phyloP scores from a whole-genome alignment of 2,888 invertebrate species.

The Neoitamus cyanurus region DNA sequence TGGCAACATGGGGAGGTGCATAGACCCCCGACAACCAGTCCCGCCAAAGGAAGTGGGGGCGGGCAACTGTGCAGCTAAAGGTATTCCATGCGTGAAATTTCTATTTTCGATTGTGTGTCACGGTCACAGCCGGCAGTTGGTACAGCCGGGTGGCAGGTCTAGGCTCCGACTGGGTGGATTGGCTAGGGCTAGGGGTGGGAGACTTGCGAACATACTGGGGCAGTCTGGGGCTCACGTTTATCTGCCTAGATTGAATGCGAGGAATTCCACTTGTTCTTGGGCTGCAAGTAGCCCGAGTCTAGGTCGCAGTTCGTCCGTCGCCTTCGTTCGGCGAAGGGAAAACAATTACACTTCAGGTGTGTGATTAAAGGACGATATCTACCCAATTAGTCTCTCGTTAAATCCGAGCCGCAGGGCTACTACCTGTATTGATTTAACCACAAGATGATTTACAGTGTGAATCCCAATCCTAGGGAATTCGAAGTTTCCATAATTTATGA shows the following conservation, averaged over 20 bases:
- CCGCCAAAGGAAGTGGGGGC: neutral
- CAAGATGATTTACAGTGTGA: neutral
- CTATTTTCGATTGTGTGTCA: neutral
- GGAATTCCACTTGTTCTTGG: neutral
- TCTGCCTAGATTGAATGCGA: neutral
- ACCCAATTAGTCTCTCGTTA: neutral
- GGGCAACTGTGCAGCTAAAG: neutral
- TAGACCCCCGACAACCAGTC: neutral
- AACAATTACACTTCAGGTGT: neutral
- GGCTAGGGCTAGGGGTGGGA: neutral
- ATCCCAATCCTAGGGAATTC: neutral
- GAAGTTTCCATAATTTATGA: neutral
- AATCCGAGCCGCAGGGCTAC: neutral
- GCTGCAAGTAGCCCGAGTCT: neutral
- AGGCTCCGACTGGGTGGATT: neutral
- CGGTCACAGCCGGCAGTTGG: neutral
- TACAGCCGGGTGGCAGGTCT: neutral
- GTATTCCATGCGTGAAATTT: neutral
- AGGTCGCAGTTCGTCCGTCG: neutral
- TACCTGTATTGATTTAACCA: neutral
- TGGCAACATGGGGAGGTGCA: neutral
- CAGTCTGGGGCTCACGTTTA: neutral
- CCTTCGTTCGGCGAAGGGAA: neutral
- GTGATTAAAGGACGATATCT: neutral
- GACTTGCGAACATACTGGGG: neutral